phyloP scores from a whole-genome alignment of 2,888 invertebrate genomes.

The Amphipyra tragopoginis region DNA sequence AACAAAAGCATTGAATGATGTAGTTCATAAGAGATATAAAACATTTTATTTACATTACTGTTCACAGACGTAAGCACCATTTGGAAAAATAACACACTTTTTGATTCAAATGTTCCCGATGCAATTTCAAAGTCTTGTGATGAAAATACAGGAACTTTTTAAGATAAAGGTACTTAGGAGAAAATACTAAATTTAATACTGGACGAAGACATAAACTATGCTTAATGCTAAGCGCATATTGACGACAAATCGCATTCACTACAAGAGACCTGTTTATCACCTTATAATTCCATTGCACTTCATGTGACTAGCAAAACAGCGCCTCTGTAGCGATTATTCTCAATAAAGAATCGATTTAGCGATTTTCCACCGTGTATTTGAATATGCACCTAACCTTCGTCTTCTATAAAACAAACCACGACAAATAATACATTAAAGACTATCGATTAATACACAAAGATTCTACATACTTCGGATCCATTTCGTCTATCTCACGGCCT shows the following conservation, averaged over 20 bases:
- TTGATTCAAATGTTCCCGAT: slow-evolving; percentile 21
- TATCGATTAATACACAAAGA: slow-evolving; percentile 89
- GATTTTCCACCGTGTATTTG: slow-evolving; percentile 16
- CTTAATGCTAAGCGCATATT: slow-evolving; percentile 42
- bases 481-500: slow-evolving; percentile 96
- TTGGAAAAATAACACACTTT: slow-evolving; percentile 14
- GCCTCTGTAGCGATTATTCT: slow-evolving; percentile 13
- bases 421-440: slow-evolving; percentile 52
- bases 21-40: slow-evolving; percentile 3
- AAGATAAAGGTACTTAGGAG: slow-evolving; percentile 59
- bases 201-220: slow-evolving; percentile 46
- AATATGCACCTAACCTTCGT: slow-evolving; percentile 44
- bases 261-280: slow-evolving; percentile 39
- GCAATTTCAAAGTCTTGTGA: slow-evolving; percentile 60
- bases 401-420: slow-evolving; percentile 43
- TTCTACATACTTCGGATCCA: slow-evolving; percentile 92
- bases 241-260: slow-evolving; percentile 15
- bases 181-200: slow-evolving; percentile 65
- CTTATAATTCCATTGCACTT: slow-evolving; percentile 48
- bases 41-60: slow-evolving; percentile 29
- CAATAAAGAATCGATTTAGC: slow-evolving; percentile 8
- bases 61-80: slow-evolving; percentile 44
- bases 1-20: slow-evolving; percentile 38
- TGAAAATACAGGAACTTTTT: slow-evolving; percentile 66
- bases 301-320: slow-evolving; percentile 55